phyloP scores from a whole-genome alignment of 2,888 invertebrate genomes.

The Heliconius sara region DNA sequence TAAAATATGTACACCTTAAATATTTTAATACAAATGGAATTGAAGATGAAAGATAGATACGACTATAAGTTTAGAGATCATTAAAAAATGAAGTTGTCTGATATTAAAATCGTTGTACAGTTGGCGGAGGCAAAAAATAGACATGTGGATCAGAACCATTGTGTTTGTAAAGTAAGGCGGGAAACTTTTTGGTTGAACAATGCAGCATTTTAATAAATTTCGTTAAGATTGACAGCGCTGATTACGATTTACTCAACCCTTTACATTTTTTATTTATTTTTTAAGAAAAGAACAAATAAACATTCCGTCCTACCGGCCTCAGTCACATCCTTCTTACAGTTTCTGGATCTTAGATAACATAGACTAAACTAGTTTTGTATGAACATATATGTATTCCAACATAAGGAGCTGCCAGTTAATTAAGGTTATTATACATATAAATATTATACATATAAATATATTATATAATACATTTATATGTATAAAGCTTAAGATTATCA shows the following conservation, averaged over 20 bases:
- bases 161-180: slow-evolving; percentile 73
- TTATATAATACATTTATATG: no score
- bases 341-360: slow-evolving; percentile 1
- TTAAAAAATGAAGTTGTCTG: slow-evolving; percentile 72
- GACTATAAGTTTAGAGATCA: slow-evolving; percentile 66
- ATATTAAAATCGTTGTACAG: slow-evolving; percentile 68
- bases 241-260: slow-evolving; percentile 70
- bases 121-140: slow-evolving; percentile 71
- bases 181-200: slow-evolving; percentile 78
- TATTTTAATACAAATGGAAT: slow-evolving; percentile 43
- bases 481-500: no score
- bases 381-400: background rate
- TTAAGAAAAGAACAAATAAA: slow-evolving; percentile 39
- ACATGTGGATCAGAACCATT: slow-evolving; percentile 70
- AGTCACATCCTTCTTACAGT: slow-evolving; percentile 13
- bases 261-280: slow-evolving; percentile 50
- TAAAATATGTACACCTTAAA: background rate
- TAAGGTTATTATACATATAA: no score
- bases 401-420: no score
- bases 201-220: slow-evolving; percentile 79
- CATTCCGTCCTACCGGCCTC: slow-evolving; percentile 18
- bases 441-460: no score
- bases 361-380: background rate
- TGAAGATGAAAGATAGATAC: slow-evolving; percentile 64
- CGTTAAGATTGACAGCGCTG: slow-evolving; percentile 81